Base-by-base conservation (phyloP, 1,140 invertebrate genomes). In the Monomorium pharaonis region DNA sequence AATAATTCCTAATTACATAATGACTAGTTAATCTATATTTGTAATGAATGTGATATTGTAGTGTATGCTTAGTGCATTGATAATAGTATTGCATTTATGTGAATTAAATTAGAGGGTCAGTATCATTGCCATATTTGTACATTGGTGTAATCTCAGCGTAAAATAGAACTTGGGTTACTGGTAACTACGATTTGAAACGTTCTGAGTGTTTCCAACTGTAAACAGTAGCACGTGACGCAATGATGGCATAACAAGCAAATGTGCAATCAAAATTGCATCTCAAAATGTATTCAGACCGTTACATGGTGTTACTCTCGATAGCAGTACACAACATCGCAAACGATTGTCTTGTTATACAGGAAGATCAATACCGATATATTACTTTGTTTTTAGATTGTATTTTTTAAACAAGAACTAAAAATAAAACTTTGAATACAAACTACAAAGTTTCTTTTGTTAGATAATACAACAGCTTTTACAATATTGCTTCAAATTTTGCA, bases 151-250 rank as follows among this genome's bases (percentile, higher is more conserved):
- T 42, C 62, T 80, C 27, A 30, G 30, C 62, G 10, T 37, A 80
- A 80, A 80, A 70, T 80, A 54, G 33, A 69, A 80, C 30, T 80
- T 24, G 62, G 47, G 56, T 51, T 12, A 60, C 12, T 12, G 44
- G 58, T 33, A 85, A 74, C 51, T 54, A 85, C 24, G 33, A 75
- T 75, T 88, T 60, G 37, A 88, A 89, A 69, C 44, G 67, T 47
- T 81, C 30, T 21, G 30, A 24, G 21, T 63, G 21, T 44, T 44
- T 33, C n/a, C 9, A 12, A 58, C 18, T 21, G 51, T 51, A 83
- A 87, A 84, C 54, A 81, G 54, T 7, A 63, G 27, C 72, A 30
- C 47, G 47, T 56, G 37, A 56, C n/a, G 12, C 12, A 62, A 63
- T 51, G 14, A 4, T 49, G 5, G 21, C 42, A 67, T 74, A 88